Evolutionary conservation across 2,113 vertebrate genomes (phyloP), one percentile per base, ranked within the genome.

Genomic region (Symphodus melops): DNA sequence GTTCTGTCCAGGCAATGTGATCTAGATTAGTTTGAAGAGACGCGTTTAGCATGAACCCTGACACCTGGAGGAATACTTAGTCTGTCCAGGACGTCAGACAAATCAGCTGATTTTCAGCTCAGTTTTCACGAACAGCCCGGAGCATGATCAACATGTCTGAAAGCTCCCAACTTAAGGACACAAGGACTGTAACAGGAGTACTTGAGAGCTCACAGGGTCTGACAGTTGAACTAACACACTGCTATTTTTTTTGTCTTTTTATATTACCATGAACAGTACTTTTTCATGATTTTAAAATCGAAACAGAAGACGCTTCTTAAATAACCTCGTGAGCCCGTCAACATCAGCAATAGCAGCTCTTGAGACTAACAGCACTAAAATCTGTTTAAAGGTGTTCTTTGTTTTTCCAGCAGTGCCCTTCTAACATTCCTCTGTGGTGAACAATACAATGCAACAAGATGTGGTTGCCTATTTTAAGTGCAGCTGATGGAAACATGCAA

Each of bases 401-500:
- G 28, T 55, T 48, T 75, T 17, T 52, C 39, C 58, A 72, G 44
- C 21, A 36, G 58, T 49, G 62, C 39, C 25, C 14, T 39, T 0
- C 5, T 23, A 58, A 78, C 75, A 72, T 84, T 77, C 68, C 51
- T 54, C 62, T 46, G 41, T 60, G 37, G 68, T 81, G 74, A 76
- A 82, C 12, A 68, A 65, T 60, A 65, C 59, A 42, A 76, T 62
- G 52, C 60, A 59, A 57, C 12, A 28, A 3, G 53, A 42, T 52
- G 65, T 70, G 69, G 62, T 39, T 57, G 42, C 41, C 14, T 61
- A 48, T 69, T 63, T 72, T 39, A 12, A 13, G 46, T 23, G 65
- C 71, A 63, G 70, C 41, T 64, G 63, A 72, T 51, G 75, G 63
- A 4, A 54, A 60, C 76, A 83, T 85, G 80, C 77, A 69, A 68